Conservation (phyloP, 2,797 vertebrate species). For the Dallia pectoralis region DNA sequence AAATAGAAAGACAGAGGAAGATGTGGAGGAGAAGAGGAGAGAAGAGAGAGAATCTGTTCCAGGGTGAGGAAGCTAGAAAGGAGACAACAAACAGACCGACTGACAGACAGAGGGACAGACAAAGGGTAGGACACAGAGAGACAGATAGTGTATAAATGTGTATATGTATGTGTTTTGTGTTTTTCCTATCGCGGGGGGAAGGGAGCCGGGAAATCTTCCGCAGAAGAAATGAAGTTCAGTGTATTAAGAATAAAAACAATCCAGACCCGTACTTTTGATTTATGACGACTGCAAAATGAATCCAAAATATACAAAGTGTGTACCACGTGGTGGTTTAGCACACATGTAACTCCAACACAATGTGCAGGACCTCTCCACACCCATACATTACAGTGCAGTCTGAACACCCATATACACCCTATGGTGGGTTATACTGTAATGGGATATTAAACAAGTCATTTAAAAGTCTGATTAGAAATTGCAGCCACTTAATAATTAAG, state of each 20-base stretch:
- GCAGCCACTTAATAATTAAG: slow-evolving; percentile 65
- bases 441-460: slow-evolving; percentile 28
- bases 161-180: neutral
- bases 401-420: slow-evolving; percentile 6
- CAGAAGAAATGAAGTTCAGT: slow-evolving; percentile 9
- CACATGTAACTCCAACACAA: neutral
- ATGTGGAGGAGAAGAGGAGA: too few species aligned
- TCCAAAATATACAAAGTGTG: slow-evolving; percentile 8
- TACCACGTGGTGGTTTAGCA: slow-evolving; percentile 1
- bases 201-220: neutral
- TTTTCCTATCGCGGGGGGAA: slow-evolving; percentile 3
- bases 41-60: too few species aligned
- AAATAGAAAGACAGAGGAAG: too few species aligned
- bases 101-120: too few species aligned
- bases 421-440: neutral
- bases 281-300: slow-evolving; percentile 6
- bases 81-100: too few species aligned
- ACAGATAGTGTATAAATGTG: neutral
- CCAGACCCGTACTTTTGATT: slow-evolving; percentile 9
- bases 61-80: neutral
- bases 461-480: slow-evolving; percentile 62
- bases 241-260: slow-evolving; percentile 2
- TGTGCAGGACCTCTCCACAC: neutral
- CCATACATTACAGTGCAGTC: slow-evolving; percentile 15
- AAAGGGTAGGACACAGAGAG: too few species aligned